Conservation (phyloP, 2,888 invertebrate genomes). For the Drosophila siamana region DNA sequence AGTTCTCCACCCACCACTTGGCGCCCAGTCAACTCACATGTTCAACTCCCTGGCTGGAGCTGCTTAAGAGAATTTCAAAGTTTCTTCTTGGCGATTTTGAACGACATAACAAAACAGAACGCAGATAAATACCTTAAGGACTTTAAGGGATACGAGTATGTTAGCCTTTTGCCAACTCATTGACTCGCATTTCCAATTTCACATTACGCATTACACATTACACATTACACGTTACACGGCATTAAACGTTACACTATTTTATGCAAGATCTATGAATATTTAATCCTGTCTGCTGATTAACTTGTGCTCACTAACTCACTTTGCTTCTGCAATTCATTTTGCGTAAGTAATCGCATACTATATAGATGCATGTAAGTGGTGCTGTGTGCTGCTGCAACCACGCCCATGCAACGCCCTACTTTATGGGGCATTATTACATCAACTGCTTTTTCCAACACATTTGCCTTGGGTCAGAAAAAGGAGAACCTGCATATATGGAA, state of each 20-base stretch:
- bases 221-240: not conserved
- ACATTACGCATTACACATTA: no score
- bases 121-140: constrained; percentile 51
- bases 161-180: not conserved
- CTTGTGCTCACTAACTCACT: constrained; percentile 14
- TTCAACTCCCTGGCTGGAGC: not conserved
- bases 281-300: constrained; percentile 20
- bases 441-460: constrained; percentile 61
- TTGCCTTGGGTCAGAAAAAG: constrained; percentile 44
- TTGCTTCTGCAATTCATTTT: constrained; percentile 34
- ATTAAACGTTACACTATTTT: not conserved
- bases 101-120: constrained; percentile 3
- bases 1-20: not conserved
- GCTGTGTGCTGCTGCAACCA: constrained; percentile 22
- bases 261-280: constrained; percentile 23
- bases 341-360: constrained; percentile 19
- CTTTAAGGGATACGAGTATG: constrained; percentile 15
- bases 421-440: constrained; percentile 40
- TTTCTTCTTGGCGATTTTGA: constrained; percentile 10
- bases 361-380: not conserved
- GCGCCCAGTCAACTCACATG: no score
- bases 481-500: constrained; percentile 44
- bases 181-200: not conserved
- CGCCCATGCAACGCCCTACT: constrained; percentile 21
- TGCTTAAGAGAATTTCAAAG: constrained; percentile 51